Evolutionary conservation across 37 sponge, comb jelly and placozoan genomes (phyloP), one percentile per base, ranked within the genome.

Genomic region (Ephydatia muelleri): DNA sequence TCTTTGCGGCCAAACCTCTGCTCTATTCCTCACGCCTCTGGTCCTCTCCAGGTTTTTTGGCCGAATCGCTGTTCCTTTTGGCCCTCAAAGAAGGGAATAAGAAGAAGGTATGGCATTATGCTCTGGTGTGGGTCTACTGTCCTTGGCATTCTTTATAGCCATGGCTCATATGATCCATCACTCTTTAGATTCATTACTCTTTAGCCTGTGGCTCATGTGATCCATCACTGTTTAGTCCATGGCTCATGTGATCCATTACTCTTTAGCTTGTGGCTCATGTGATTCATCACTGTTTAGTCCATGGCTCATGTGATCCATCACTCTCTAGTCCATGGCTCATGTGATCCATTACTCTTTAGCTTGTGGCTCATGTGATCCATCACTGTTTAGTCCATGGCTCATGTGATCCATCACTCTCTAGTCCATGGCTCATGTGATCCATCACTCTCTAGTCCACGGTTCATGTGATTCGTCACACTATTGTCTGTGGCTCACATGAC

Each of bases 31-130:
- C 88, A 14, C 22, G 37, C 34, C 84, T 82, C 28, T 19, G 38
- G 21, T 83, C 91, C 1, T 75, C 77, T 0, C 87, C 92, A 30
- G 94, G 96, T 4, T 96, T 93, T 68, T 34, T 86, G 74, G 84
- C 96, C 2, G 83, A 93, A 38, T 81, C 92, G 36, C 68, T 96
- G n/a, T 87, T 85, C 65, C 70, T 96, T 0, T 77, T 93, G 26
- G 89, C 87, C 8, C 49, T 78, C 38, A 86, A 78, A 32, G 34
- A 28, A 19, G 91, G 91, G 11, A 72, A 16, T 8, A 79, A 39
- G 49, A 70, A 57, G 29, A 27, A 85, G 76, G 93, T 92, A 21
- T 33, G 81, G 76, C 3, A 0, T 33, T 78, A 65, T 85, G 28
- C 31, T 26, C 36, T 27, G 49, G 79, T 38, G 43, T 34, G 65